Evolutionary conservation across 2,888 invertebrate species (phyloP).

Genomic region (Lamellibrachia satsuma): DNA sequence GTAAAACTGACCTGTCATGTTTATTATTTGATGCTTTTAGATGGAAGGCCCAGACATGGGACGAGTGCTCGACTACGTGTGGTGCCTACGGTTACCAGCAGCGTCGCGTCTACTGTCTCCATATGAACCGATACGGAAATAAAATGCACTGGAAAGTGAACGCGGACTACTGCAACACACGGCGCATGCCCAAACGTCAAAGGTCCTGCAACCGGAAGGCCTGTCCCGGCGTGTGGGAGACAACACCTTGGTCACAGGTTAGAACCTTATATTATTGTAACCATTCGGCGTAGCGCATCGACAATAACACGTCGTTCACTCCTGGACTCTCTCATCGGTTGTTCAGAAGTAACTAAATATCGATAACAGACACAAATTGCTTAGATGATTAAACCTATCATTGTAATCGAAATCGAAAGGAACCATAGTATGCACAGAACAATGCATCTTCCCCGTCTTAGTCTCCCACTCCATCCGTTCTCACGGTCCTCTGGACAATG

Average conservation of each 20-base stretch:
- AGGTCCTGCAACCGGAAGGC: constrained; percentile 25
- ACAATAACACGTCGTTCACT: neutral
- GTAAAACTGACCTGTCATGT: neutral
- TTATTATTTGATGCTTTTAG: constrained; percentile 17
- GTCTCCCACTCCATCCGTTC: neutral
- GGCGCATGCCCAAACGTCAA: constrained; percentile 25
- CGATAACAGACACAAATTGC: neutral
- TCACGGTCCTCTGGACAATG: neutral
- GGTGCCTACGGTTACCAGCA: constrained; percentile 27
- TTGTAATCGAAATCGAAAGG: too few species aligned
- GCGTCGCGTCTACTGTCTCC: constrained; percentile 41
- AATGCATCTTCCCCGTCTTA: neutral
- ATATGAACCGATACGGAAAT: constrained; percentile 27
- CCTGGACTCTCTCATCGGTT: neutral
- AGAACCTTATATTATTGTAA: neutral
- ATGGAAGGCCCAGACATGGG: constrained; percentile 31
- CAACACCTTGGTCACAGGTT: neutral
- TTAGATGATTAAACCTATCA: too few species aligned
- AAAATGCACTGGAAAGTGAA: constrained; percentile 11
- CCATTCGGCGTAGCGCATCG: neutral
- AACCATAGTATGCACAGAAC: neutral
- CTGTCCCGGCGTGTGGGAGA: neutral
- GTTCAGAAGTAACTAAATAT: neutral
- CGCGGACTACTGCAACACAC: constrained; percentile 27
- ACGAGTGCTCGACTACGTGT: constrained; percentile 30